Evolutionary conservation across 2,797 vertebrate genomes (phyloP).

Genomic region (Thalassophryne amazonica): DNA sequence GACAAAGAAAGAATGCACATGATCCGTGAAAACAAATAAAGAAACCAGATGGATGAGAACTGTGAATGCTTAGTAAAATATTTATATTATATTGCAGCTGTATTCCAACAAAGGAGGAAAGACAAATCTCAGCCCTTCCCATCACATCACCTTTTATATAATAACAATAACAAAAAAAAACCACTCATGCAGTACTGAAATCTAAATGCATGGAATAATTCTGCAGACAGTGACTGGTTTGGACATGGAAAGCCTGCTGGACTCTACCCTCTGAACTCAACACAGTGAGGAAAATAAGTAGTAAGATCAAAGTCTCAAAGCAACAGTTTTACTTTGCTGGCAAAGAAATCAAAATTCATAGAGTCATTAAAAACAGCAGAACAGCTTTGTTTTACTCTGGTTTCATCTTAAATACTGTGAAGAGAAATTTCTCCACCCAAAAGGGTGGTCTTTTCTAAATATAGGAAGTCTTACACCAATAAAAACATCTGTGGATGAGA

Average conservation of each 20-base stretch:
- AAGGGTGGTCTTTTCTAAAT: too few species aligned
- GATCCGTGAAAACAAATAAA: not conserved
- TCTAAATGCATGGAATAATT: constrained; percentile 55
- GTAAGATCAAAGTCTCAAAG: too few species aligned
- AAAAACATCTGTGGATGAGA: too few species aligned
- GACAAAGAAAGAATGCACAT: not conserved
- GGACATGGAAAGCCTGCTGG: constrained; percentile 51
- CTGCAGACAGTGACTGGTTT: constrained; percentile 34
- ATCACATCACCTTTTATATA: constrained; percentile 48
- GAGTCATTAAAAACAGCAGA: too few species aligned
- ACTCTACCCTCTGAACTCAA: constrained; percentile 38
- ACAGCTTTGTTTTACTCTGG: too few species aligned
- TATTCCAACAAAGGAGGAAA: constrained; percentile 28
- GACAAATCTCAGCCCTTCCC: constrained; percentile 32
- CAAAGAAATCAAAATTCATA: too few species aligned
- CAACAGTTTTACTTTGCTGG: too few species aligned
- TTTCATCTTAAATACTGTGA: too few species aligned
- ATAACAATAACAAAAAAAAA: constrained; percentile 32
- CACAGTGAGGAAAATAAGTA: too few species aligned
- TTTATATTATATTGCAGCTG: constrained; percentile 16
- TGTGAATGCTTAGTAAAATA: constrained; percentile 20
- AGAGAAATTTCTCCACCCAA: too few species aligned
- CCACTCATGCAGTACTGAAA: constrained; percentile 23
- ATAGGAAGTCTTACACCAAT: too few species aligned
- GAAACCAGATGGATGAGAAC: not conserved